These are phyloP conservation scores for Nipponia nippon DNA, from an alignment of 2,113 vertebrate species.

Conservation along the genomic window DNA sequence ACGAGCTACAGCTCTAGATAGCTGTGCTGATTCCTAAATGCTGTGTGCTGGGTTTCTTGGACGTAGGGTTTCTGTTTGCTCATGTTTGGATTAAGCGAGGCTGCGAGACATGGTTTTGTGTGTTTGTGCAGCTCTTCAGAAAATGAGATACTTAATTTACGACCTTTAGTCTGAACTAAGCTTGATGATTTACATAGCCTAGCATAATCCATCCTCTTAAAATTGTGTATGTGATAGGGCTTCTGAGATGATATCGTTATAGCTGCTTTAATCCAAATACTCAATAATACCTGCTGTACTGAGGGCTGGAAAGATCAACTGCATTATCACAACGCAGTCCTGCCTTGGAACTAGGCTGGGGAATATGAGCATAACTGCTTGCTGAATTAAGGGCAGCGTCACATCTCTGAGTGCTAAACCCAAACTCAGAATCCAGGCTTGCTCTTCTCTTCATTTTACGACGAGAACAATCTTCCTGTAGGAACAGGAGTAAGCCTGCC, in stretches of 20 bases:
- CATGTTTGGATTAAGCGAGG: neutral
- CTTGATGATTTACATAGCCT: neutral
- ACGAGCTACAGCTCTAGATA: neutral
- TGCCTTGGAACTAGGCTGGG: neutral
- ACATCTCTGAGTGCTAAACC: neutral
- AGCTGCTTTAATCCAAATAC: slow-evolving; percentile 13
- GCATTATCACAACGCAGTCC: neutral
- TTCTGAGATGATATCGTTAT: neutral
- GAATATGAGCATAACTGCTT: neutral
- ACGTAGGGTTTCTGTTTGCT: neutral
- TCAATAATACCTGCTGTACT: neutral
- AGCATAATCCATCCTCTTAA: neutral
- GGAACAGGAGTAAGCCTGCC: neutral
- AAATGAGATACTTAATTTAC: neutral
- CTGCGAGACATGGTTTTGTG: neutral
- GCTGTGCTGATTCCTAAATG: neutral
- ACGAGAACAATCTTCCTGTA: neutral
- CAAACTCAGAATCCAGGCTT: neutral
- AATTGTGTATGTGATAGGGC: neutral
- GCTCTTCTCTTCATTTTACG: neutral
- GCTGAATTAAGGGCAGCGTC: neutral
- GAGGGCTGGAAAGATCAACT: neutral
- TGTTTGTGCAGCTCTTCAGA: neutral
- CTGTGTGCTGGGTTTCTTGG: neutral
- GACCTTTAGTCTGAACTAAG: neutral